Base-by-base conservation (phyloP, 2,113 vertebrate species). In the Ginglymostoma cirratum region DNA sequence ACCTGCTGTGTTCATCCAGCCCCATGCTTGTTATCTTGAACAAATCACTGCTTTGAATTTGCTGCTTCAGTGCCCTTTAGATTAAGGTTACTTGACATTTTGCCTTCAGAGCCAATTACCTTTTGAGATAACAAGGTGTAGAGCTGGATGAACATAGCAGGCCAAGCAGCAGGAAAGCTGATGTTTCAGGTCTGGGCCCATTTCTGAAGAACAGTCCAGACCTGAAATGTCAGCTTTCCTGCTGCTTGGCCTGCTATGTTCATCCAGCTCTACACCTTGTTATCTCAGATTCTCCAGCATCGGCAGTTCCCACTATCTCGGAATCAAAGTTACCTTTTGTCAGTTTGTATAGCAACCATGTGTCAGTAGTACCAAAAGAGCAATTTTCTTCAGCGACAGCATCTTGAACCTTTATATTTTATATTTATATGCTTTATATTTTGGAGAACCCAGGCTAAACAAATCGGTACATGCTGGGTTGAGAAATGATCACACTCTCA, bases 291-390 rank as follows among this genome's bases (percentile, higher is more conserved):
- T 48, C 48, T 48, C 48, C 48, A 48, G 48, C 48, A 48, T 48
- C 3, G 48, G 48, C 48, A 48, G 48, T 48, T 48, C 48, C 48
- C 48, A 48, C 48, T 48, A 2, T 48, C 48, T 48, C 48, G 1
- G 48, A 48, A 48, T 48, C 48, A 48, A 48, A 48, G 48, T 48
- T 48, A 48, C 48, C 2, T 48, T 99, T 98, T 17, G 99, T 99
- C 95, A 99, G 98, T 96, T 98, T 99, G 96, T 98, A 97, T 80
- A 99, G 97, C 23, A 99, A 97, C 99, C 99, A 99, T 0, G 99
- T 98, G 96, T 99, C 99, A 94, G 99, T 96, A 21, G 98, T 99
- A 96, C 99, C 99, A 97, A 99, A 99, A 97, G 98, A 99, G 97
- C 99, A 99, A 96, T 98, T 98, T 15, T 97, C 98, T 96, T 98